Evolutionary conservation across 2,797 vertebrate genomes (phyloP), one percentile per base, ranked within the genome.

Genomic region (Arctocebus calabarensis): DNA sequence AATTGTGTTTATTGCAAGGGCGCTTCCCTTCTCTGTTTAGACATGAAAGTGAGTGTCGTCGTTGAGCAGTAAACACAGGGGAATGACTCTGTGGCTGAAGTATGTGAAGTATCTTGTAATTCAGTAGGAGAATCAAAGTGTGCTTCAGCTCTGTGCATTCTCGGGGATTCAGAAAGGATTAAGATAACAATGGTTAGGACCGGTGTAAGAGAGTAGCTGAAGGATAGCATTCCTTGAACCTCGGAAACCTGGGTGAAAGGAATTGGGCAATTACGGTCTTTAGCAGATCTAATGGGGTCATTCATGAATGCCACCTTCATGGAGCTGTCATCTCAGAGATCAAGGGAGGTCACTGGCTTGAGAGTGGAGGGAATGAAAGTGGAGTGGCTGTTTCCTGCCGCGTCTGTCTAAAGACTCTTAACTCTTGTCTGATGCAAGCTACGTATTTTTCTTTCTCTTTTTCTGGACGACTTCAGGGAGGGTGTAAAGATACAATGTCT

Each of bases 151-250:
- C 95, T 97, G 62, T 68, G 96, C 98, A 98, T 98, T 98, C 98
- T 98, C 95, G 57, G 96, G 98, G 98, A 97, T 97, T 98, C 98
- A 95, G 96, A 97, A 97, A 95, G 98, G 98, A 98, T 98, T 98
- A 98, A 37, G 91, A 97, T 92, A 97, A 98, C 98, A 98, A 97
- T 98, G 97, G 97, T 97, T 98, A 97, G 97, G 97, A 97, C 97
- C 77, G 48, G 79, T 87, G 93, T 32, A 84, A 94, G 95, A 96
- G 96, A 98, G 97, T 94, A 97, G 98, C 98, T 98, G 98, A 98
- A 98, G 98, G 98, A 97, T 98, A 94, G 98, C 97, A 98, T 98
- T 98, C 97, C 97, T 97, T 94, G 96, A 98, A 97, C 96, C 96
- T 97, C 95, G 91, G 96, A 97, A 95, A 95, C 94, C 97, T 95